A percentile compares a stretch with the other conserved stretches of the same genome.
phyloP scores from a whole-genome alignment of 37 sponge, comb jelly and placozoan species.

The Theonella swinhoei region DNA sequence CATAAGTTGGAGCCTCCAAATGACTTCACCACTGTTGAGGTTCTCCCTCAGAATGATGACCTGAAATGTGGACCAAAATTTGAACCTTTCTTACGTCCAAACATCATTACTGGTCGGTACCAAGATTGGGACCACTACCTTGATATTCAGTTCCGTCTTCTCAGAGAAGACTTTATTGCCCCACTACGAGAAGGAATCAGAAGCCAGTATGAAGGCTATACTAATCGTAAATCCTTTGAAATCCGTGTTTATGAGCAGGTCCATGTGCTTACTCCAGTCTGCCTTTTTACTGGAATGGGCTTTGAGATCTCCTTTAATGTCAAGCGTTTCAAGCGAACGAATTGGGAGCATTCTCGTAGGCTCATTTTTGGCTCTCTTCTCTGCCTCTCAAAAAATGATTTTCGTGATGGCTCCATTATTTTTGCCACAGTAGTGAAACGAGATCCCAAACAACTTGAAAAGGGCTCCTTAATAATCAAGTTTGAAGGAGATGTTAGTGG shows the following conservation, averaged over 20 bases:
- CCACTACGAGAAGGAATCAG: slow-evolving; percentile 78
- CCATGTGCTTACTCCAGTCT: slow-evolving; percentile 61
- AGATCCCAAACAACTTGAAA: slow-evolving; percentile 33
- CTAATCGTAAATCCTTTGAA: slow-evolving; percentile 4
- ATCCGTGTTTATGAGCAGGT: slow-evolving; percentile 66
- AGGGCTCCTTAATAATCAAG: slow-evolving; percentile 61
- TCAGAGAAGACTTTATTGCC: slow-evolving; percentile 86
- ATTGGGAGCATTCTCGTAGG: slow-evolving; percentile 83
- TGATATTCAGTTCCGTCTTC: slow-evolving; percentile 80
- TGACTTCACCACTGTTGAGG: slow-evolving; percentile 19
- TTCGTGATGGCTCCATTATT: slow-evolving; percentile 21
- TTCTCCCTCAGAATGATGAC: slow-evolving; percentile 46
- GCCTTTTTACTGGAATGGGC: slow-evolving; percentile 60
- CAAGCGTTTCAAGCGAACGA: slow-evolving; percentile 24
- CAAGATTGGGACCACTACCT: slow-evolving; percentile 75
- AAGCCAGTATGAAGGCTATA: neutral
- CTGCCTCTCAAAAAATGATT: slow-evolving; percentile 75
- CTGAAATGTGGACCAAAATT: no score
- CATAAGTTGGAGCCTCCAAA: slow-evolving; percentile 28
- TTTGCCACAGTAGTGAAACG: slow-evolving; percentile 78
- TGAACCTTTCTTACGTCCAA: no score
- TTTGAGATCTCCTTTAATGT: slow-evolving; percentile 71
- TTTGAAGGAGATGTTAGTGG: slow-evolving; percentile 68
- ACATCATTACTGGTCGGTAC: slow-evolving; percentile 52
- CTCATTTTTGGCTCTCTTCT: slow-evolving; percentile 87